Evolutionary conservation across 2,113 vertebrate species (phyloP), one percentile per base, ranked within the genome.

Genomic region (Macquaria australasica): DNA sequence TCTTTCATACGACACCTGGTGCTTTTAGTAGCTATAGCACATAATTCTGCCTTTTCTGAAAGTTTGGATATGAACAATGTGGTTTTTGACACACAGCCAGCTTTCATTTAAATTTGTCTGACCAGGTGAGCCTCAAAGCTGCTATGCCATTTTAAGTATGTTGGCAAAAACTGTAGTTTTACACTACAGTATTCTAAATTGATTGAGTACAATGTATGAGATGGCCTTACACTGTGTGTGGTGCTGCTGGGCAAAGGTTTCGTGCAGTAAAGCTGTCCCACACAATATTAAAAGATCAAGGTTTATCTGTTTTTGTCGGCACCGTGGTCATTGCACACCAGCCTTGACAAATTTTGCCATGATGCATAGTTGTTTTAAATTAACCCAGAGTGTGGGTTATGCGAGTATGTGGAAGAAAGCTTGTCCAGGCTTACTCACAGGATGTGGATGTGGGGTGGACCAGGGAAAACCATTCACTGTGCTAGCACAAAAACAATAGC

Each of bases 391-490:
- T 43, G 63, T 53, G 55, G 73, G 28, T 81, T 89, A 6, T 72
- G 53, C 55, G 82, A 67, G 73, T 18, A 6, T 70, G 37, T 87
- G 34, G 43, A 81, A 53, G 68, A 86, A 77, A 72, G 72, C 64
- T 64, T 62, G 55, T 84, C 56, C 62, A 59, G 71, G 70, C 87
- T 79, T 18, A 78, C 73, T 85, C 39, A 87, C 83, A 93, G 90
- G 89, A 93, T 91, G 76, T 90, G 85, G 69, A 83, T 73, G 71
- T 83, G 76, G 89, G 88, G 53, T 45, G 81, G 88, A 81, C 64
- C 86, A 55, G 82, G 76, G 83, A 73, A 84, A 90, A 83, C 60
- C 66, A 50, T 83, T 83, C 72, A 75, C 77, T 62, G 71, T 88
- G 84, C 86, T 86, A 5, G 15, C 39, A 56, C 58, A 58, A 73